phyloP scores from a whole-genome alignment of 2,888 invertebrate genomes.

The Philaethria dido region DNA sequence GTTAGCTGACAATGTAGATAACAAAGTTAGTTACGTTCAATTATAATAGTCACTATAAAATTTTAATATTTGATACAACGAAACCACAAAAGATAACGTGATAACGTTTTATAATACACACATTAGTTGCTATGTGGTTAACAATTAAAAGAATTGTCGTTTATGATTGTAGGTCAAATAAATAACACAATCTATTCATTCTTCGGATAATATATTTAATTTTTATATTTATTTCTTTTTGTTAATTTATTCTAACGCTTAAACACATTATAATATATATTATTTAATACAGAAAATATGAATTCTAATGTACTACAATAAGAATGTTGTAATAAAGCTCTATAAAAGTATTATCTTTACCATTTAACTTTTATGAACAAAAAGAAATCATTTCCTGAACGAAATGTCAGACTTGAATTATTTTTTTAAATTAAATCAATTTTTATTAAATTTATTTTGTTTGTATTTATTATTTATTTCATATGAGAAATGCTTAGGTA shows the following conservation, averaged over 20 bases:
- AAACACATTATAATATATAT: too few species aligned
- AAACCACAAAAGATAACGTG: slow-evolving; percentile 10
- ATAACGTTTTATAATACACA: neutral
- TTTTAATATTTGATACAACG: neutral
- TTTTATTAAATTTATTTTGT: neutral
- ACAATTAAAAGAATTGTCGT: neutral
- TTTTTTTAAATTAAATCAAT: neutral
- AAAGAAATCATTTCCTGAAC: neutral
- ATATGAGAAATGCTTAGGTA: too few species aligned
- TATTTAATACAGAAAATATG: neutral
- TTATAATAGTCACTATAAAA: neutral
- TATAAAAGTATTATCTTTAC: neutral
- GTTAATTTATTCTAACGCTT: too few species aligned
- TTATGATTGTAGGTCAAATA: too few species aligned
- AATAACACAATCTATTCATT: neutral
- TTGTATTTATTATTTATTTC: neutral
- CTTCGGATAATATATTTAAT: too few species aligned
- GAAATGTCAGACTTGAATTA: neutral
- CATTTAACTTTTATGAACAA: neutral
- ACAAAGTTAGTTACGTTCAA: too few species aligned
- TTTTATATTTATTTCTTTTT: too few species aligned
- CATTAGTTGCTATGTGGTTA: neutral
- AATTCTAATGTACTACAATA: neutral
- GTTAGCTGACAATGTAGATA: too few species aligned
- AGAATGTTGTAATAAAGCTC: neutral